Evolutionary conservation across 2,797 vertebrate species (phyloP).

Genomic region (Lepus townsendii): DNA sequence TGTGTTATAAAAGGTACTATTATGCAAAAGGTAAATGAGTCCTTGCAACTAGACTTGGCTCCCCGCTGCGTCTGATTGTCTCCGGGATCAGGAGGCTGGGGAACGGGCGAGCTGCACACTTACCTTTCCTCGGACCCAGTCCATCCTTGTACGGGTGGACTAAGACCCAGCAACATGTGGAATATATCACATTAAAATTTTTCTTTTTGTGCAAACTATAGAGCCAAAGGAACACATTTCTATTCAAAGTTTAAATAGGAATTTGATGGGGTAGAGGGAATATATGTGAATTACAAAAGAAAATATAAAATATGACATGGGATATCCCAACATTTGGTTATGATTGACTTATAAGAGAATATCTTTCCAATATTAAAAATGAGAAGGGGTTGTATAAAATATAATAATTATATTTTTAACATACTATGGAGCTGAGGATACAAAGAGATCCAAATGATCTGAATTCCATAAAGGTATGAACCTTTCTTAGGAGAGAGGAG

Average conservation of each 20-base stretch:
- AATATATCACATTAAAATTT: conserved; percentile 45
- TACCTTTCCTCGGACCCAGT: too few relatives aligned
- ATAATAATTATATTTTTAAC: not conserved
- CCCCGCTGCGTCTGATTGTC: too few relatives aligned
- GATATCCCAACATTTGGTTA: not conserved
- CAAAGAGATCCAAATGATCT: conserved; percentile 27
- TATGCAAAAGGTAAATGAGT: too few relatives aligned
- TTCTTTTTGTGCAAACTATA: conserved; percentile 34
- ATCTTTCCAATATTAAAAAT: not conserved
- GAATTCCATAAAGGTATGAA: not conserved
- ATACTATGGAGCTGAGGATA: not conserved
- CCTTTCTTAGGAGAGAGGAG: not conserved
- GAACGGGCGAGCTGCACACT: too few relatives aligned
- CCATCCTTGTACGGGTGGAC: too few relatives aligned
- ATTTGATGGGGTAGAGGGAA: not conserved
- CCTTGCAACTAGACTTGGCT: too few relatives aligned
- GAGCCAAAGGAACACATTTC: not conserved
- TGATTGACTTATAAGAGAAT: not conserved
- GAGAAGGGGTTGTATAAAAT: not conserved
- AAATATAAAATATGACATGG: not conserved
- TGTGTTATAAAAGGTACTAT: too few relatives aligned
- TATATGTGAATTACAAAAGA: conserved; percentile 10
- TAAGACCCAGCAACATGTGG: not conserved
- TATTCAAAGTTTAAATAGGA: conserved; percentile 42
- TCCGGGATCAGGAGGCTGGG: too few relatives aligned